A percentile compares a stretch with the other conserved stretches of the same genome.
phyloP scores from a whole-genome alignment of 2,113 vertebrate species.

The Maccullochella peelii region DNA sequence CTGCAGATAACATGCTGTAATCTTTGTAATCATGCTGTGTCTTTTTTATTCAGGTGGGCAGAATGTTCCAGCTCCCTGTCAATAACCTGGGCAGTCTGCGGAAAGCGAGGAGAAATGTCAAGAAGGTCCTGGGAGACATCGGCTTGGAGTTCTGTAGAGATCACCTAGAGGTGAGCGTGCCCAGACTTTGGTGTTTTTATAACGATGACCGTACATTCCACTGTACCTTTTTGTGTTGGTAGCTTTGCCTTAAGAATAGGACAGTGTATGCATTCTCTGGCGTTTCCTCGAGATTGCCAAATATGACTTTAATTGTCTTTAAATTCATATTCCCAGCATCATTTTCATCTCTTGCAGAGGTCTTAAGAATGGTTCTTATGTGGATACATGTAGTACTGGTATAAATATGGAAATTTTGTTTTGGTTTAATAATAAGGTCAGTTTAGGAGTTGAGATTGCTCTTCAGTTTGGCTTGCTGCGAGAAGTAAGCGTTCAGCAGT shows the following conservation, averaged over 20 bases:
- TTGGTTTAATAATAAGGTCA: background rate
- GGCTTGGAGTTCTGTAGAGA: conserved; percentile 99
- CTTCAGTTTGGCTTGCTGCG: background rate
- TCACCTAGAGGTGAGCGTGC: conserved; percentile 92
- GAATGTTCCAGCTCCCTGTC: conserved; percentile 99
- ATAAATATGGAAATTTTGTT: background rate
- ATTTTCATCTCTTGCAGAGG: background rate
- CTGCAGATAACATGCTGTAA: conserved; percentile 28
- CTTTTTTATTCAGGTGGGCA: conserved; percentile 86
- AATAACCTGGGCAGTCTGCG: conserved; percentile 99
- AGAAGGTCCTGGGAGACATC: conserved; percentile 98
- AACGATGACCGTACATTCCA: background rate
- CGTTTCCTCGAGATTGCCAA: background rate
- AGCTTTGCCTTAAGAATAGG: background rate
- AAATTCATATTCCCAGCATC: background rate
- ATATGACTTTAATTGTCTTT: background rate
- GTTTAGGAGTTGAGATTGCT: background rate
- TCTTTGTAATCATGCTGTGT: too few relatives aligned
- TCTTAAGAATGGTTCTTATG: background rate
- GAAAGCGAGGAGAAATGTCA: conserved; percentile 99
- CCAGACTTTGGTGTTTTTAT: background rate
- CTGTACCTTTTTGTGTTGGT: background rate
- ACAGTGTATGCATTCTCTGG: background rate
- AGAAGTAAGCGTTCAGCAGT: background rate
- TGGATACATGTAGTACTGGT: background rate